A percentile compares a stretch with the other conserved stretches of the same genome.
Evolutionary conservation across 2,113 vertebrate genomes (phyloP).

Genomic region (Gymnarchus niloticus): DNA sequence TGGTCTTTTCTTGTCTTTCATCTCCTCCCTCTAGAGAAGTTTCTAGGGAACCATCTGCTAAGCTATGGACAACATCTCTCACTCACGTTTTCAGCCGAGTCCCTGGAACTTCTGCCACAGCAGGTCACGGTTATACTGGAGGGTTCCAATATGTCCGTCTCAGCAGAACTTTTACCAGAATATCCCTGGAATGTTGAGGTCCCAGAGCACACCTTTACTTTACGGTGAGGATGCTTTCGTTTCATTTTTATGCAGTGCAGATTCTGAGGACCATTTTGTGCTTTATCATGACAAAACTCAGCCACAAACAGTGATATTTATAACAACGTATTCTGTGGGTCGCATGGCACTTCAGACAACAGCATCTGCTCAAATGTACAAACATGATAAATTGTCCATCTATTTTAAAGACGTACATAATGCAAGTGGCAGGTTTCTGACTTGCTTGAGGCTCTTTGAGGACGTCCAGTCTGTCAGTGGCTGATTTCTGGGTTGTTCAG

Average conservation of each 20-base stretch:
- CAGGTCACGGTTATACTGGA: conserved; percentile 64
- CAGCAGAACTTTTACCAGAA: conserved; percentile 42
- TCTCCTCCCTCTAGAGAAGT: conserved; percentile 62
- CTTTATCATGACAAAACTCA: not conserved
- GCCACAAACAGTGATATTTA: not conserved
- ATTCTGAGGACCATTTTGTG: not conserved
- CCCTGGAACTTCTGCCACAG: conserved; percentile 35
- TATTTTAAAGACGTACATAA: not conserved
- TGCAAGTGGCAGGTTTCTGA: not conserved
- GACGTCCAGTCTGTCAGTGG: not conserved
- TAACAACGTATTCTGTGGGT: too few relatives aligned
- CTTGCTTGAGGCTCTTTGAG: not conserved
- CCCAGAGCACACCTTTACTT: not conserved
- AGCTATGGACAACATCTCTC: conserved; percentile 78
- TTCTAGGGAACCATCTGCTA: conserved; percentile 70
- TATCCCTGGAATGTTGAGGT: not conserved
- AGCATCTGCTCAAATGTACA: not conserved
- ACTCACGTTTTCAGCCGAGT: conserved; percentile 62
- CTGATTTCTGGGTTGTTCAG: not conserved
- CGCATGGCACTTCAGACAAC: not conserved
- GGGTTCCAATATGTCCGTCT: conserved; percentile 61
- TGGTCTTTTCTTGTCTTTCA: conserved; percentile 18
- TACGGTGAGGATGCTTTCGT: not conserved
- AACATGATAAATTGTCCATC: not conserved
- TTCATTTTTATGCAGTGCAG: not conserved